Evolutionary conservation across 92 coral and sea anemone species (phyloP), one percentile per base, ranked within the genome.

Genomic region (Phenganax marumi): DNA sequence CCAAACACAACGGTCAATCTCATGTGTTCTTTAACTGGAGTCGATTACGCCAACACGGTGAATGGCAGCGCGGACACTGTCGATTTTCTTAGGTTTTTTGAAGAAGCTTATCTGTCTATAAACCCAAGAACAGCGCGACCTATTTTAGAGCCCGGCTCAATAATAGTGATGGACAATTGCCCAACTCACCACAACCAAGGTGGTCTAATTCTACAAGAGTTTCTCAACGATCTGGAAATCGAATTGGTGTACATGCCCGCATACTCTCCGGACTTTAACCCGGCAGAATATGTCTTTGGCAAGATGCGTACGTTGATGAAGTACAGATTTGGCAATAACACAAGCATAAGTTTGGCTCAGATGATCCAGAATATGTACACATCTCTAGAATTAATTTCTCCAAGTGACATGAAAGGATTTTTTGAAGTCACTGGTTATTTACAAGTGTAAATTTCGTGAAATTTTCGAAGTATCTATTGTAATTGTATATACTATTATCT

Each of bases 211-310:
- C 54, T 69, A 69, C 51, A 49, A 69, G 75, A 69, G 43, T 69
- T 69, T 46, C 52, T 69, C 10, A 69, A 69, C 54, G 51, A 43
- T 18, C 54, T 69, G 51, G 75, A 24, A 61, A 62, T 70, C 50
- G 64, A 33, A 70, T 25, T 85, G 24, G 88, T 85, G 3, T 85
- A 85, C 74, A 85, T 85, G 88, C 88, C 89, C 7, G 85, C 75
- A 56, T 86, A 86, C 55, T 70, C 76, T 71, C 86, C 85, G 12
- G 82, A 70, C 71, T 80, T 70, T 73, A 80, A 86, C 46, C 62
- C 81, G 6, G 75, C 81, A 17, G 81, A 85, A 55, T 85, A 85
- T 33, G 80, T 85, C 22, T 85, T 72, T 52, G 82, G 89, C 26
- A 85, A 77, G 50, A 22, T 80, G 63, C 62, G 75, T 62, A 62